Evolutionary conservation across 2,888 invertebrate species (phyloP).

Genomic region (Euspilapteryx auroguttella): DNA sequence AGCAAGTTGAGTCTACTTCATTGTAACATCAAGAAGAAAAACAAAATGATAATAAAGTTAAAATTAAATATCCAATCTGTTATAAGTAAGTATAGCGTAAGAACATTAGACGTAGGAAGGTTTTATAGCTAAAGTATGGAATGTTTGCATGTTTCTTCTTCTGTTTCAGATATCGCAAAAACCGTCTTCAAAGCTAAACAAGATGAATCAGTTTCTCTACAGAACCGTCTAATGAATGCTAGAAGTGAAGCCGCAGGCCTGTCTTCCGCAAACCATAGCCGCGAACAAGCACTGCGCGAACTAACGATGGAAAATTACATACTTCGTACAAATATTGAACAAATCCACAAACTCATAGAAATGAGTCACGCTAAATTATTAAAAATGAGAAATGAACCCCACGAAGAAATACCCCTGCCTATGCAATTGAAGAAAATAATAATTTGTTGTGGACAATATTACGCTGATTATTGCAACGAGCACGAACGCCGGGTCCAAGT

Average conservation of each 20-base stretch:
- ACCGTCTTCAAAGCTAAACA: conserved; percentile 19
- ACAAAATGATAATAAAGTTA: conserved; percentile 15
- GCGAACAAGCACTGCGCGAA: conserved; percentile 12
- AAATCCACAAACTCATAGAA: conserved; percentile 18
- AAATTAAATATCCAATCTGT: conserved; percentile 20
- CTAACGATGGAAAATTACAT: conserved; percentile 15
- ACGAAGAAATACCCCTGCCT: conserved; percentile 13
- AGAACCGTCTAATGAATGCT: conserved; percentile 13
- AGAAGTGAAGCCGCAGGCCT: conserved; percentile 17
- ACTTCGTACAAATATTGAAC: conserved; percentile 16
- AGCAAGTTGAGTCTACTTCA: neutral
- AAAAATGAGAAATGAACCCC: conserved; percentile 14
- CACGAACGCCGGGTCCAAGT: conserved; percentile 15
- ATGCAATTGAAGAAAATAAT: conserved; percentile 24
- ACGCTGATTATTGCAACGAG: conserved; percentile 21
- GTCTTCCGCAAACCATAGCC: conserved; percentile 13
- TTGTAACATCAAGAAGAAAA: neutral
- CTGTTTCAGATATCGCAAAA: conserved; percentile 22
- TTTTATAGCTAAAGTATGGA: no score
- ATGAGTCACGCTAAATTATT: conserved; percentile 22
- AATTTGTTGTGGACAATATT: conserved; percentile 22
- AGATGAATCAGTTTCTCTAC: conserved; percentile 16
- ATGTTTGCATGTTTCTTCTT: no score
- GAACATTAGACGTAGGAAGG: no score
- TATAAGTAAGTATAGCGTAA: conserved; percentile 28